These are phyloP conservation scores for Ceratina australensis DNA, from an alignment of 1,140 invertebrate species.

Conservation along the genomic window DNA sequence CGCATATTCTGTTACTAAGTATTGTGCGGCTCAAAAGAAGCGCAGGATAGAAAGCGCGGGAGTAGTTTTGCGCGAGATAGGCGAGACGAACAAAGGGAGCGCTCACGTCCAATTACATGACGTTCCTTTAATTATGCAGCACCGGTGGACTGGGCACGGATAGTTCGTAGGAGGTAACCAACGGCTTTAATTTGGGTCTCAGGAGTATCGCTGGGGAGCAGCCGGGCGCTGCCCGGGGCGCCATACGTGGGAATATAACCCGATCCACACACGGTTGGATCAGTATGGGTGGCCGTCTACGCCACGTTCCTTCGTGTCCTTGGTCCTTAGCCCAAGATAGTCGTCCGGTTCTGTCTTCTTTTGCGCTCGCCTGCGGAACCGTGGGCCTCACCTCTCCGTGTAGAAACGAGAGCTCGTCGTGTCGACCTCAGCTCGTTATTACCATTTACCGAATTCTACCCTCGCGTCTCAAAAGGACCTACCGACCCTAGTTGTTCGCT, in stretches of 20 bases:
- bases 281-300: conserved; percentile 71
- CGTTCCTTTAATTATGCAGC: conserved; percentile 76
- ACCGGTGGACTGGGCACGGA: conserved; percentile 61
- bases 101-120: conserved; percentile 72
- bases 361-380: conserved; percentile 51
- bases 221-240: conserved; percentile 68
- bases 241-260: conserved; percentile 72
- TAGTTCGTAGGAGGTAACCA: conserved; percentile 69
- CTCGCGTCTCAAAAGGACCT: background rate
- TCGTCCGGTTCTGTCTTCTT: conserved; percentile 60
- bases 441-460: conserved; percentile 53
- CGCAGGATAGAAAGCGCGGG: background rate
- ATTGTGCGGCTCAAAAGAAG: background rate
- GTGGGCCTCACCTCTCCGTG: conserved; percentile 29
- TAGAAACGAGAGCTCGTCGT: conserved; percentile 47
- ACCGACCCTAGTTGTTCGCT: background rate
- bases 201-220: conserved; percentile 66
- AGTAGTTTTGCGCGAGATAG: conserved; percentile 17
- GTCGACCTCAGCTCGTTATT: conserved; percentile 53
- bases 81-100: conserved; percentile 52
- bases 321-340: conserved; percentile 58
- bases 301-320: conserved; percentile 63
- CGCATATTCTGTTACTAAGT: background rate
- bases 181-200: conserved; percentile 73
- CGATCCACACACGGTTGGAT: conserved; percentile 52